These are phyloP conservation scores for Procambarus virginalis DNA, from an alignment of 1,140 invertebrate species.

Conservation along the genomic window DNA sequence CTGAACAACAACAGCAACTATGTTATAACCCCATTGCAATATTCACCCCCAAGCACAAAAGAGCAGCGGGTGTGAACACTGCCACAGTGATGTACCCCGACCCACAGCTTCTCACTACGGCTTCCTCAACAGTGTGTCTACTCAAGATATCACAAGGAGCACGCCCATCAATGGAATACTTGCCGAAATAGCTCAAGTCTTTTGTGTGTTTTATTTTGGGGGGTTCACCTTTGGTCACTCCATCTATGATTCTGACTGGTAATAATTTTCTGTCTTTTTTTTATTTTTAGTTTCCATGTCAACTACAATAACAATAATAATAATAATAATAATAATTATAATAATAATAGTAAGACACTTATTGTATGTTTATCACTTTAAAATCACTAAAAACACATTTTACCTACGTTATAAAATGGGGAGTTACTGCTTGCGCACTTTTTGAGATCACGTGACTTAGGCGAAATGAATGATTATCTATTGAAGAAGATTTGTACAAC, in stretches of 20 bases:
- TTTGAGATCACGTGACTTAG: constrained; percentile 67
- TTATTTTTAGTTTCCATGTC: constrained; percentile 3
- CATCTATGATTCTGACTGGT: constrained; percentile 29
- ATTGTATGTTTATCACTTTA: constrained; percentile 64
- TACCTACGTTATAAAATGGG: constrained; percentile 51
- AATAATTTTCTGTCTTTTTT: not conserved
- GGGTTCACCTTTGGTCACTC: constrained; percentile 34
- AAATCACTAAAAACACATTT: constrained; percentile 62
- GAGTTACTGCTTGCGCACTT: constrained; percentile 59
- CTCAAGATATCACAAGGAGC: not conserved
- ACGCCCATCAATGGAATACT: not conserved
- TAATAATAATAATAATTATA: constrained; percentile 26
- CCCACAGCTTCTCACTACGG: constrained; percentile 2
- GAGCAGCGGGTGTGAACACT: constrained; percentile 12
- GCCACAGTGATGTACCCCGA: constrained; percentile 11
- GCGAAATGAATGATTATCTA: constrained; percentile 60
- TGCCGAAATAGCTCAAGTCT: constrained; percentile 1
- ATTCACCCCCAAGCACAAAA: constrained; percentile 21
- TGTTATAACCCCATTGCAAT: not conserved
- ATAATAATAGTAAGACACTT: constrained; percentile 39
- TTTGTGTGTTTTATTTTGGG: not conserved
- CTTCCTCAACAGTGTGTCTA: not conserved
- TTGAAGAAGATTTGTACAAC: constrained; percentile 65
- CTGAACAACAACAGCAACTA: not conserved
- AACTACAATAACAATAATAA: constrained; percentile 19